Conservation (phyloP, 2,113 vertebrate species). For the Oplegnathus fasciatus region DNA sequence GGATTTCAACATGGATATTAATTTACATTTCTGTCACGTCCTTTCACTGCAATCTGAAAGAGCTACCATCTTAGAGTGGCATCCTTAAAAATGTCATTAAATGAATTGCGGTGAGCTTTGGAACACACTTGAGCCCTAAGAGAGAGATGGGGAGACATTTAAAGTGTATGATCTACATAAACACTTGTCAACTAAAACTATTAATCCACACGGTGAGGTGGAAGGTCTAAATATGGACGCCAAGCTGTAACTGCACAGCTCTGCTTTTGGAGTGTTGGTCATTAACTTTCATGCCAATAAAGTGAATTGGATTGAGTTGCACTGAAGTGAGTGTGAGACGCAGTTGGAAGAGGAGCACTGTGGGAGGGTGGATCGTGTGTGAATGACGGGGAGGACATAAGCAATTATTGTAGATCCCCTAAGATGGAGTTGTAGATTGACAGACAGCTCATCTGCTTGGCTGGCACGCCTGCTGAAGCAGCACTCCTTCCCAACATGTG, state of each 20-base stretch:
- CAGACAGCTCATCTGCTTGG: constrained; percentile 54
- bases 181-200: background rate
- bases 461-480: constrained; percentile 59
- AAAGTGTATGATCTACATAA: background rate
- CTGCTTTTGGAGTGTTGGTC: background rate
- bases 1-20: background rate
- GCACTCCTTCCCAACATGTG: constrained; percentile 60
- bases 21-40: background rate
- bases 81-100: background rate
- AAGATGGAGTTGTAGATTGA: constrained; percentile 50
- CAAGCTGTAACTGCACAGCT: background rate
- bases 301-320: background rate
- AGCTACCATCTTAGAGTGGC: background rate
- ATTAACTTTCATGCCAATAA: background rate
- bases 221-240: background rate
- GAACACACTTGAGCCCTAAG: background rate
- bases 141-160: background rate
- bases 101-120: background rate
- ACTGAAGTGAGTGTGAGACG: background rate
- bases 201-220: background rate
- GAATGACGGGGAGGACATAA: constrained; percentile 33
- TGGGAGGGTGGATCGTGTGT: background rate
- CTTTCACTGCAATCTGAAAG: background rate
- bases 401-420: constrained; percentile 33
- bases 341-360: background rate